A percentile compares a stretch with the other conserved stretches of the same genome.
Evolutionary conservation across 64 coral and sea anemone genomes (phyloP).

Genomic region (Porites australiensis): DNA sequence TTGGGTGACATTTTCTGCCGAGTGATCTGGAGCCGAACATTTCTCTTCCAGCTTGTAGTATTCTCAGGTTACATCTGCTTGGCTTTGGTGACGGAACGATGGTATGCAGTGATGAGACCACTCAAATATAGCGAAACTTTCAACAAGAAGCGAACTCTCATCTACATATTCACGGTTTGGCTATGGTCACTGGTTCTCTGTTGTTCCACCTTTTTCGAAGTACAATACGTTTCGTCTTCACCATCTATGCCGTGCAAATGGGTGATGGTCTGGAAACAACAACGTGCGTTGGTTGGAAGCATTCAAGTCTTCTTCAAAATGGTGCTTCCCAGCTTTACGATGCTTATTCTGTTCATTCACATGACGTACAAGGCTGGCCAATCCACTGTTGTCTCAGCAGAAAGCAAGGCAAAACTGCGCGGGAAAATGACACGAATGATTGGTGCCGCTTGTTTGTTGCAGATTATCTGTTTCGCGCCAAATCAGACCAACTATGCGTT

Average conservation of each 20-base stretch:
- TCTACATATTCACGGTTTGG: conserved; percentile 8
- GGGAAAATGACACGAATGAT: conserved; percentile 35
- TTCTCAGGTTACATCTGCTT: conserved; percentile 54
- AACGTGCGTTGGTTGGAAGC: background rate
- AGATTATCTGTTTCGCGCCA: conserved; percentile 38
- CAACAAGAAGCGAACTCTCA: conserved; percentile 27
- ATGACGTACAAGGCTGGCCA: conserved; percentile 6
- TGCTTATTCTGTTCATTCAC: conserved; percentile 16
- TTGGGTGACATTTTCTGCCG: conserved; percentile 52
- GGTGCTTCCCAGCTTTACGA: background rate
- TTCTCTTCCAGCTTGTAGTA: conserved; percentile 48
- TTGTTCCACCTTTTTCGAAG: conserved; percentile 20
- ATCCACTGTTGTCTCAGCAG: background rate
- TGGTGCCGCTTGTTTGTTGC: background rate
- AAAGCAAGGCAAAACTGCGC: background rate
- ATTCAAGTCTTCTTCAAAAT: conserved; percentile 4
- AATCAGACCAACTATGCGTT: conserved; percentile 18
- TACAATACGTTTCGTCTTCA: background rate
- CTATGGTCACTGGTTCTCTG: conserved; percentile 9
- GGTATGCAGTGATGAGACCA: conserved; percentile 61
- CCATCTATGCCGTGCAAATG: no score
- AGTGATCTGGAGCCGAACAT: conserved; percentile 45
- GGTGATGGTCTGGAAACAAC: no score
- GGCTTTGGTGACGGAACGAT: conserved; percentile 54
- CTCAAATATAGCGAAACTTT: conserved; percentile 38